Evolutionary conservation across 2,113 vertebrate genomes (phyloP).

Genomic region (Anarhynchus alexandrinus): DNA sequence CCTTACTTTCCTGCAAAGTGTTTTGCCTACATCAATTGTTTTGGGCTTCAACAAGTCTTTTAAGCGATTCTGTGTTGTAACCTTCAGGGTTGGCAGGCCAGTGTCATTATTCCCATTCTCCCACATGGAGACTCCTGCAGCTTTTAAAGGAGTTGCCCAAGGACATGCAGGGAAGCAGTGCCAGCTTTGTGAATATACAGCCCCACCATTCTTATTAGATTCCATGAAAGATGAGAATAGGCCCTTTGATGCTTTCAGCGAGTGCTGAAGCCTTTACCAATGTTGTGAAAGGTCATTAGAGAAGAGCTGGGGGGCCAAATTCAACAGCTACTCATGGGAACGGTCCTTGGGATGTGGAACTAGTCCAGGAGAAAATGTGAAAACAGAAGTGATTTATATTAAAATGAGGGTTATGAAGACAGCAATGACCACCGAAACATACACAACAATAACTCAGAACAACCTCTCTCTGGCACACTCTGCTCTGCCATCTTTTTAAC

Average conservation of each 20-base stretch:
- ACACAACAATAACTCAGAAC: slow-evolving; percentile 41
- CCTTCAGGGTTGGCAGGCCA: not conserved
- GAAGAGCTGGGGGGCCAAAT: not conserved
- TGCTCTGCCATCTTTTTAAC: slow-evolving; percentile 45
- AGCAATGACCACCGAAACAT: slow-evolving; percentile 29
- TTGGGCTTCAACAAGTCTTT: not conserved
- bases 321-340: slow-evolving; percentile 4
- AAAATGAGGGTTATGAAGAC: slow-evolving; percentile 31
- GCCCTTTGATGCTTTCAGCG: slow-evolving; percentile 47
- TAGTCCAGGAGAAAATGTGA: slow-evolving; percentile 6
- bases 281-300: slow-evolving; percentile 28
- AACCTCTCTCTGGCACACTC: not conserved
- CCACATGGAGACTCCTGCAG: slow-evolving; percentile 22
- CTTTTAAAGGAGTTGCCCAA: slow-evolving; percentile 34
- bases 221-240: slow-evolving; percentile 48
- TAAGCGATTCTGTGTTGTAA: not conserved
- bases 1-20: not conserved
- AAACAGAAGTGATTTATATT: slow-evolving; percentile 40
- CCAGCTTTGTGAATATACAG: slow-evolving; percentile 43
- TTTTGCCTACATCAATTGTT: not conserved
- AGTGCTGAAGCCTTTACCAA: slow-evolving; percentile 34
- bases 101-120: not conserved
- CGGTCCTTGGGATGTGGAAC: not conserved
- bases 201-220: slow-evolving; percentile 54
- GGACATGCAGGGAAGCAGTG: slow-evolving; percentile 19